Base-by-base conservation (phyloP, 2,888 invertebrate species). In the Tenthredo mesomela region DNA sequence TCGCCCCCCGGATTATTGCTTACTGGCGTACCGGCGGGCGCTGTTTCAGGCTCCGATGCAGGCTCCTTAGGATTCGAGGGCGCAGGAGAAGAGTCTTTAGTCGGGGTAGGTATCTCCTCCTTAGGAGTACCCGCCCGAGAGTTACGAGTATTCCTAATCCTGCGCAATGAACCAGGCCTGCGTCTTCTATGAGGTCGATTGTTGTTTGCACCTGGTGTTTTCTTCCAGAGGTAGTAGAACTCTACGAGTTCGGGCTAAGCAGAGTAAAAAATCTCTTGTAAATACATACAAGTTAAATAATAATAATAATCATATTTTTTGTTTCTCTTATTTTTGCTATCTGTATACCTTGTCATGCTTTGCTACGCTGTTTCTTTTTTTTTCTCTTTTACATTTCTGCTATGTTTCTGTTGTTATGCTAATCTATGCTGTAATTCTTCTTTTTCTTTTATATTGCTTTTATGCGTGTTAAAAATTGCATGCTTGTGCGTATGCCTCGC, bases 171-270 rank as follows among this genome's bases (percentile, higher is more conserved):
- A 89, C 97, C 97, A 93, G 97, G 98, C 83, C 98, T 95, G 87
- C 98, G 95, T 92, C 99, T 95, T 88, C 99, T 95, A 92, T 99
- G 98, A 40, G 99, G 99, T 89, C 99, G 96, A 93, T 98, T 98
- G 93, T 98, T 98, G 93, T 98, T 98, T 87, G 99, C 99, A 90
- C 98, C 98, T 29, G 99, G 98, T 61, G 99, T 99, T 95, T 99
- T 99, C 95, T 99, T 99, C 99, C 99, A 99, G 92, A 99, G 95
- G 94, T 99, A 99, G 94, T 99, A 99, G 94, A 98, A 99, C 93
- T 99, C 99, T 84, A 99, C 99, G 91, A 99, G 94, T 93, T 99
- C 99, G 84, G 98, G 97, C 96, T 97, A 88, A 25, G 91, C 91
- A 89, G 75, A 84, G 83, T 85, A 86, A 88, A 84, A 84, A 86